Percentiles rank a stretch among this genome's conserved stretches.
phyloP scores from a whole-genome alignment of 2,797 vertebrate genomes.

The Myiothlypis coronata region DNA sequence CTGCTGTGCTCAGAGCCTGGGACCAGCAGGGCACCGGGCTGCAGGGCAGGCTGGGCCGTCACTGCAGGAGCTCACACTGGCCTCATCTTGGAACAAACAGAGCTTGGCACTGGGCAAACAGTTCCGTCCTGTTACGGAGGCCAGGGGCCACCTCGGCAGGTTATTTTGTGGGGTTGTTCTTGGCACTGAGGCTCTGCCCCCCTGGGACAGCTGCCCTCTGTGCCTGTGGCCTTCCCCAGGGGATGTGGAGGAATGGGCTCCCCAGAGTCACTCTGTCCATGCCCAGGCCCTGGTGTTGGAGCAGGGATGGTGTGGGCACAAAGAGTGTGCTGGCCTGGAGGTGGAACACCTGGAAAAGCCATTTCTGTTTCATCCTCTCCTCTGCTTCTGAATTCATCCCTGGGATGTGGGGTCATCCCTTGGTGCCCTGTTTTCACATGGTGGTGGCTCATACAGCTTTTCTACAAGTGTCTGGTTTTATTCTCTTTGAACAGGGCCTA shows the following conservation, averaged over 20 bases:
- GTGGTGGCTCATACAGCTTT: not conserved
- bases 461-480: not conserved
- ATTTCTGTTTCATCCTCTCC: not conserved
- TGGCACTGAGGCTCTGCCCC: not conserved
- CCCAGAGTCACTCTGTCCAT: rapidly evolving
- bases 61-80: not conserved
- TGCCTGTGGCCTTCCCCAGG: not conserved
- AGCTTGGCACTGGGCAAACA: not conserved
- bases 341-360: not conserved
- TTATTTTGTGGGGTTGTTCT: not conserved
- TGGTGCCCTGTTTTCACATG: not conserved
- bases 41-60: not conserved
- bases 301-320: rapidly evolving
- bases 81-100: not conserved
- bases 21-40: not conserved
- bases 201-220: rapidly evolving
- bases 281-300: not conserved
- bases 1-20: not conserved
- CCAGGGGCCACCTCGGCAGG: rapidly evolving
- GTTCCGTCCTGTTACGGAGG: not conserved
- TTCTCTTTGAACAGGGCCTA: not conserved
- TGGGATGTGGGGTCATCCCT: not conserved
- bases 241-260: not conserved
- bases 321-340: not conserved
- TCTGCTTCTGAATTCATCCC: not conserved